A percentile compares a stretch with the other conserved stretches of the same genome.
These are phyloP conservation scores for Eurois occulta DNA, from an alignment of 2,888 invertebrate species.

Conservation along the genomic window DNA sequence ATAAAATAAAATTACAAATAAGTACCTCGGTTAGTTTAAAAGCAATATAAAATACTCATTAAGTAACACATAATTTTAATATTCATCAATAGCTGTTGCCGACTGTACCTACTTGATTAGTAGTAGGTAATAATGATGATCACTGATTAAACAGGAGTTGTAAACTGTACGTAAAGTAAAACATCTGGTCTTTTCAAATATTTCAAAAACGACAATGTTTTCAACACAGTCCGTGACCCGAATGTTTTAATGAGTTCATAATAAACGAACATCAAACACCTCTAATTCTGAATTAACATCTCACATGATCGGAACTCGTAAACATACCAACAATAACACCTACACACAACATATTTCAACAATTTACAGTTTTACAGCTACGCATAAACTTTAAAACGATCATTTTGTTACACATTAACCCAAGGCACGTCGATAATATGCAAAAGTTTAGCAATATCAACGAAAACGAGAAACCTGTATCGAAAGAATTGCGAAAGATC, in stretches of 20 bases:
- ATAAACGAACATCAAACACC: constrained; percentile 60
- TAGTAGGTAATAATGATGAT: neutral
- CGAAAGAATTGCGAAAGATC: constrained; percentile 38
- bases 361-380: constrained; percentile 68
- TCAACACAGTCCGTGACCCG: constrained; percentile 63
- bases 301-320: constrained; percentile 45
- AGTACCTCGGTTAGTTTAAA: neutral
- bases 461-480: constrained; percentile 47
- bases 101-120: no score
- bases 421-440: constrained; percentile 61
- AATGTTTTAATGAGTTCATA: constrained; percentile 62
- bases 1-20: neutral
- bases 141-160: neutral
- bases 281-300: constrained; percentile 40
- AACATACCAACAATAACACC: constrained; percentile 63
- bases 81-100: no score
- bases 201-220: constrained; percentile 40
- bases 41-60: no score
- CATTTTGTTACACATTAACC: constrained; percentile 69
- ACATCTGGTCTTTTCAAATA: constrained; percentile 33
- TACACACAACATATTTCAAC: constrained; percentile 70
- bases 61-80: no score
- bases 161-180: neutral
- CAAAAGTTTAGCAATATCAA: constrained; percentile 53
- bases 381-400: constrained; percentile 72